Conservation (phyloP, 2,888 invertebrate genomes). For the Petrophora chlorosata region DNA sequence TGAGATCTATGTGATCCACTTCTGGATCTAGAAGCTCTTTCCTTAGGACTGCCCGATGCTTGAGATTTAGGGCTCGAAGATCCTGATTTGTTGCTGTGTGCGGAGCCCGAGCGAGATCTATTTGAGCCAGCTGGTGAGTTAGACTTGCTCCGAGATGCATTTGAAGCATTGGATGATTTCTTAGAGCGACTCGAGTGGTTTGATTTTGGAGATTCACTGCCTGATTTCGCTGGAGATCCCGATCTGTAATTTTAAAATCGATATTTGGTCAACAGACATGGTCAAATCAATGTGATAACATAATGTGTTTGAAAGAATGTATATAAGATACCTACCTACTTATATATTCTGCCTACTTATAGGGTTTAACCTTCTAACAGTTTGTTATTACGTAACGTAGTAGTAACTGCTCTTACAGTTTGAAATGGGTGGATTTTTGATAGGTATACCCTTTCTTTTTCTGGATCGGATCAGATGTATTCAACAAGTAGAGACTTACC, state of each 20-base stretch:
- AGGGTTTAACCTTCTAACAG: no score
- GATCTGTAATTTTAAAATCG: conserved; percentile 54
- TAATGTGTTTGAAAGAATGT: no score
- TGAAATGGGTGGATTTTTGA: no score
- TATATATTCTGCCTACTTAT: no score
- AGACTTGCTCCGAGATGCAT: conserved; percentile 71
- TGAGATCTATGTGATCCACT: conserved; percentile 65
- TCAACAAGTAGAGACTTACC: conserved; percentile 48
- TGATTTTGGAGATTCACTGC: conserved; percentile 74
- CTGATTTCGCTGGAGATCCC: conserved; percentile 67
- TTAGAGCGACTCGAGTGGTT: conserved; percentile 60
- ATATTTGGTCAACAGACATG: no score
- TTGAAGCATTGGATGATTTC: conserved; percentile 67
- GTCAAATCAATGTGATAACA: no score
- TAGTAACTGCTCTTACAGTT: no score
- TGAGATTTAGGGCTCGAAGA: conserved; percentile 73
- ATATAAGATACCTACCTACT: no score
- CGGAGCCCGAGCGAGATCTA: conserved; percentile 73
- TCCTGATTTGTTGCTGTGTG: conserved; percentile 74
- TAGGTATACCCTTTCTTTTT: no score
- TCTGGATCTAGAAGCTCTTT: conserved; percentile 63
- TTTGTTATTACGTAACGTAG: no score
- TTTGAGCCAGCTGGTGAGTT: conserved; percentile 72
- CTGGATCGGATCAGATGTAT: no score
- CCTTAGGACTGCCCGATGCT: conserved; percentile 68